These are phyloP conservation scores for human (Homo sapiens) DNA, from an alignment of 2,113 vertebrate species.

Conservation along the genomic window DNA sequence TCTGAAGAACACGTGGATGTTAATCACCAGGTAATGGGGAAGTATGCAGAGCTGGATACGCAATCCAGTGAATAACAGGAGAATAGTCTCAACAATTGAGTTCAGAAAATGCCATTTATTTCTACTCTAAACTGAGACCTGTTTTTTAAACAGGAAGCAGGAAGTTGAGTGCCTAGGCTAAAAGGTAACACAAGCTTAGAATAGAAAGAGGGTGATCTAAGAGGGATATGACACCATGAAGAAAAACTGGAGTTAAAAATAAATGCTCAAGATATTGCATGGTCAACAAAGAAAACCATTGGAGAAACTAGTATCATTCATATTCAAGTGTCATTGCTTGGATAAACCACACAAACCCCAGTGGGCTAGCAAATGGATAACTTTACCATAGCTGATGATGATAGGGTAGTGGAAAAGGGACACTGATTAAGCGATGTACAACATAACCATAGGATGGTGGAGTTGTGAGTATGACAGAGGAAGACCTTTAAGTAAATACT, in stretches of 20 bases:
- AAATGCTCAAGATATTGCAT: not conserved
- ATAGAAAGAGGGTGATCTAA: not conserved
- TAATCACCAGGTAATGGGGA: not conserved
- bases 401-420: not conserved
- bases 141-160: constrained; percentile 36
- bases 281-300: not conserved
- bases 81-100: constrained; percentile 9
- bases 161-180: not conserved
- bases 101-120: constrained; percentile 50
- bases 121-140: constrained; percentile 30
- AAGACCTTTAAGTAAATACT: not conserved
- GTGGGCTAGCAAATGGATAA: not conserved
- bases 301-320: not conserved
- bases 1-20: not conserved
- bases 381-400: constrained; percentile 5
- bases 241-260: constrained; percentile 19
- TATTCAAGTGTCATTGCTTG: not conserved
- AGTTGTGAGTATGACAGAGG: not conserved
- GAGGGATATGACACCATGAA: not conserved
- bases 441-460: not conserved
- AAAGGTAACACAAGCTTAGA: constrained; percentile 14
- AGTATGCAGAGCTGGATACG: not conserved
- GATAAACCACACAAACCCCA: not conserved
- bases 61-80: not conserved
- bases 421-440: not conserved